A percentile compares a stretch with the other conserved stretches of the same genome.
These are phyloP conservation scores for Eupithecia tripunctaria DNA, from an alignment of 2,888 invertebrate species.

Conservation along the genomic window DNA sequence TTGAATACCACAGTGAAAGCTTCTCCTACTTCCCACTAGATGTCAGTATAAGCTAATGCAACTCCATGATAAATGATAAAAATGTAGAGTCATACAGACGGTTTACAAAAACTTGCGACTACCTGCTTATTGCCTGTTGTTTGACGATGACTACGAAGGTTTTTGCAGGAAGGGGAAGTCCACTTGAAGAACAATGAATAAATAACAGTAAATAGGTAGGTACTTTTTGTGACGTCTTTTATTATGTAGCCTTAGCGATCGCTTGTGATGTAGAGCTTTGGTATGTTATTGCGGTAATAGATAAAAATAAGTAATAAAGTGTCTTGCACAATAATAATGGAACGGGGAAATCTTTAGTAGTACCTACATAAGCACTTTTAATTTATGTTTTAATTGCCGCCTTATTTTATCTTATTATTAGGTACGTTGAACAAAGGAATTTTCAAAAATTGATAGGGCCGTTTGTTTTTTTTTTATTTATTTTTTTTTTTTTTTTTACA, in stretches of 20 bases:
- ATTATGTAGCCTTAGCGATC: not conserved
- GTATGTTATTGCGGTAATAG: not conserved
- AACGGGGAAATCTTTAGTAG: not conserved
- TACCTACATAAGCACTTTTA: not conserved
- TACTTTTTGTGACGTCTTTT: not conserved
- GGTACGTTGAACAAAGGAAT: no score
- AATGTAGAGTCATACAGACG: not conserved
- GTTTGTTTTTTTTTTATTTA: no score
- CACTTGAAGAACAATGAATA: not conserved
- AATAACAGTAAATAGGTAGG: not conserved
- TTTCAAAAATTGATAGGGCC: no score
- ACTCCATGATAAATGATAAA: not conserved
- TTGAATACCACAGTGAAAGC: not conserved
- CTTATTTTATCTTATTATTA: no score
- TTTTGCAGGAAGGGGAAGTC: not conserved
- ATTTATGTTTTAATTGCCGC: not conserved
- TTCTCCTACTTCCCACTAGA: conserved; percentile 49
- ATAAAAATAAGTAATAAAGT: not conserved
- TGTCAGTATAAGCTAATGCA: conserved; percentile 16
- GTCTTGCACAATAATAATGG: not conserved
- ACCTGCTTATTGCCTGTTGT: not conserved
- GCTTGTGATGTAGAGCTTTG: not conserved
- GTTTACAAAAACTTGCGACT: not conserved
- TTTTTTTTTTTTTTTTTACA: no score
- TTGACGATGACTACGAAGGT: not conserved